Evolutionary conservation across 92 coral and sea anemone genomes (phyloP), one percentile per base, ranked within the genome.

Genomic region (Zoanthus solanderi): DNA sequence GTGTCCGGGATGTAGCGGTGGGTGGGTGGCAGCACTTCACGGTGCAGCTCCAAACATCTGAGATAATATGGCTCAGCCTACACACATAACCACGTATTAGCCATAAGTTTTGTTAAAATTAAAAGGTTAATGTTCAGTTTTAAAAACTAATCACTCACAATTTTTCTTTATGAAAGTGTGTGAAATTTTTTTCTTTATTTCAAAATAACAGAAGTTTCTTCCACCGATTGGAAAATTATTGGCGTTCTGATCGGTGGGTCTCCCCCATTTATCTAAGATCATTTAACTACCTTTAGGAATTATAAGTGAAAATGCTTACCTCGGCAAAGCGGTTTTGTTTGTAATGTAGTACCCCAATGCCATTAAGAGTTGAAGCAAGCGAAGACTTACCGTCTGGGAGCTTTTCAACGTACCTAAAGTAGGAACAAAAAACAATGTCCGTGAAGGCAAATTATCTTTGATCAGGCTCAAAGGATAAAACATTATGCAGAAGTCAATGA

Each of bases 21-120:
- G 13, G 88, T 86, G 10, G 92, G 75, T 18, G 95, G 90, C 68
- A 90, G 78, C 17, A 83, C 93, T 69, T 85, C 91, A 15, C 93
- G 95, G 47, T 95, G 96, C 60, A 94, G 88, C 66, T 74, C 91
- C n/a, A 95, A 73, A 30, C 93, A 84, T 71, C 89, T 77, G 29
- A 86, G 76, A 85, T 95, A 94, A 72, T 87, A 94, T n/a, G 78
- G 83, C 74, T 88, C 78, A 42, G 96, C 96, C 98, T 94, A 34
- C 34, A 88, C 31, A 11, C 10, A 10, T 29, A 9, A 1, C 18
- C n/a, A 37, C 18, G 6, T 23, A 63, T 50, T 11, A 7, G 9
- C 56, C 56, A 50, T 50, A 50, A 50, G 42, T 37, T 37, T 37
- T 37, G 42, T 37, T 34, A 34, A 34, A 23, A 23, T 23, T 23